Percentiles rank a stretch among this genome's conserved stretches.
Conservation (phyloP, 1,140 invertebrate species). For the Procambarus clarkii region DNA sequence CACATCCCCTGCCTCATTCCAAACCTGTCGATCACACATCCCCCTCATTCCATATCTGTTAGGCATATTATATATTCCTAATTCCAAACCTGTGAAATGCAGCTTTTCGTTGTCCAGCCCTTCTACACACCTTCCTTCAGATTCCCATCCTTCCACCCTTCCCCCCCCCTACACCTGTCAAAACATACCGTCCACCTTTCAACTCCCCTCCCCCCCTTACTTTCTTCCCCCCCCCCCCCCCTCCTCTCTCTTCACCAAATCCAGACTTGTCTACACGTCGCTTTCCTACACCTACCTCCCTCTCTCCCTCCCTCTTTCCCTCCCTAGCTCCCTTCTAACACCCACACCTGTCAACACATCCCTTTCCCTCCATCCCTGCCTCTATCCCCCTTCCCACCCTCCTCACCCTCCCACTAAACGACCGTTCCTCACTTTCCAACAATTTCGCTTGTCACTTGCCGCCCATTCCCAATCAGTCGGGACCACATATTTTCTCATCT, state of each 20-base stretch:
- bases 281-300: neutral
- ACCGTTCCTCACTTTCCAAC: neutral
- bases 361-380: neutral
- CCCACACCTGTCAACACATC: neutral
- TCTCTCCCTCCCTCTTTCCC: too few relatives aligned
- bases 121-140: too few relatives aligned
- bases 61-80: neutral
- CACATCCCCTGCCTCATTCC: neutral
- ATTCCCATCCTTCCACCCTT: too few relatives aligned
- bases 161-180: neutral
- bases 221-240: too few relatives aligned
- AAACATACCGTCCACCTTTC: neutral
- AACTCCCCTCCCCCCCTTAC: neutral
- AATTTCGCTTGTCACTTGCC: slow-evolving; percentile 3
- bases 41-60: neutral
- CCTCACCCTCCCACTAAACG: neutral
- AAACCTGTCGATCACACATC: neutral
- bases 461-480: slow-evolving; percentile 35
- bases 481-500: slow-evolving; percentile 14
- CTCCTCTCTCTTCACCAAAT: too few relatives aligned
- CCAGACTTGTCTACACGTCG: neutral
- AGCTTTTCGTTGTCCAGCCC: too few relatives aligned
- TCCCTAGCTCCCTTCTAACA: too few relatives aligned
- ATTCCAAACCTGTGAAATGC: neutral
- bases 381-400: neutral